A percentile compares a stretch with the other conserved stretches of the same genome.
phyloP scores from a whole-genome alignment of 2,113 vertebrate genomes.

The Loxodonta africana region DNA sequence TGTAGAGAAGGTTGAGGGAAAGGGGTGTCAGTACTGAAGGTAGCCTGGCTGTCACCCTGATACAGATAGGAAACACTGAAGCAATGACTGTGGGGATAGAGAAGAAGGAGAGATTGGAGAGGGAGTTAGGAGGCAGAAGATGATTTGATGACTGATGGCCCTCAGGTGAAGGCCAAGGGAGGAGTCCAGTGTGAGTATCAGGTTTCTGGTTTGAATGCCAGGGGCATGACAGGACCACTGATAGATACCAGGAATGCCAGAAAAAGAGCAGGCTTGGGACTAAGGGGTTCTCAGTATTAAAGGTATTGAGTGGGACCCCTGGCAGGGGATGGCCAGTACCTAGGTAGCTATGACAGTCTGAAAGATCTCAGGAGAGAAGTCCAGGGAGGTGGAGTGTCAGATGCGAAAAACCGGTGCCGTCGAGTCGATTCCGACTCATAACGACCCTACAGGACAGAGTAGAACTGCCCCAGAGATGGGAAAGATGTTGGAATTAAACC shows the following conservation, averaged over 20 bases:
- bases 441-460: no score
- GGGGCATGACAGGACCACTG: neutral
- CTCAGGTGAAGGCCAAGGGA: constrained; percentile 4
- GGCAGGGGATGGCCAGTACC: neutral
- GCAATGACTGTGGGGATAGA: neutral
- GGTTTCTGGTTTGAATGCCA: neutral
- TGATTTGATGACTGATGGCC: neutral
- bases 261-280: neutral
- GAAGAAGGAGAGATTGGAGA: neutral
- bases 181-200: neutral
- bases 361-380: constrained; percentile 32
- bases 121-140: neutral
- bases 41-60: neutral
- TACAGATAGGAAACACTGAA: neutral
- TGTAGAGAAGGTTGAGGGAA: neutral
- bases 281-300: neutral
- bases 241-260: neutral
- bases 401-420: no score
- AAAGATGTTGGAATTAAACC: constrained; percentile 9
- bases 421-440: no score
- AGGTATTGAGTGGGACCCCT: neutral
- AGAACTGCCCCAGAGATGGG: neutral
- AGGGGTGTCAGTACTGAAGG: neutral
- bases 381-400: neutral
- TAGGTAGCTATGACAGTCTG: neutral